Evolutionary conservation across 92 coral and sea anemone genomes (phyloP), one percentile per base, ranked within the genome.

Genomic region (Virgularia gustaviana): DNA sequence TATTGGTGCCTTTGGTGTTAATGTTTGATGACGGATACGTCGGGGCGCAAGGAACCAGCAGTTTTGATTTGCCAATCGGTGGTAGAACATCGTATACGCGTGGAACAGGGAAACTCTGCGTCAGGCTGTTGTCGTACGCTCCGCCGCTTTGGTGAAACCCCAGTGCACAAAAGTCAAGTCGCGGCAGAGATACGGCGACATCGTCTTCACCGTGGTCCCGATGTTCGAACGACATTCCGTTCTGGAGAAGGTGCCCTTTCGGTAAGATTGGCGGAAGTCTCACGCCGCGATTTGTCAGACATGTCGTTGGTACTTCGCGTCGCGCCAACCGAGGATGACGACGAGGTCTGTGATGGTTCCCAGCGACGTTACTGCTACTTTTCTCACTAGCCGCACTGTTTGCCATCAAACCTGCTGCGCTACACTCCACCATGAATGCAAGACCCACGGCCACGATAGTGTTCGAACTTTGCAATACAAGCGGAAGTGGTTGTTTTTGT

Each of bases 41-140:
- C 9, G 73, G 58, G 3, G 75, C 60, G 2, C 29, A 49, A 30
- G 75, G 61, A 4, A 32, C 45, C 19, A 68, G 36, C n/a, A n/a
- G n/a, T n/a, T n/a, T n/a, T 19, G 0, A 47, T 68, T 68, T 68
- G 27, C 88, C 88, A 49, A 87, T 87, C 19, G 92, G 92, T 2
- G 92, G 92, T 38, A 87, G 49, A 1, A 87, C 88, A 4, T 78
- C 77, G 67, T 87, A 87, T 12, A 75, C 87, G 31, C 80, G 82
- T 1, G 88, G 88, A 27, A 84, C 77, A 13, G 72, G 41, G 35
- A 77, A 23, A 10, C 13, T 7, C 7, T 60, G 29, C 24, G 6
- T 22, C 3, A 3, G 34, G 16, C 29, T 27, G 4, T 9, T 2
- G 1, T 30, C 22, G 72, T 25, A 36, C 24, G 47, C 19, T 12